phyloP scores from a whole-genome alignment of 2,888 invertebrate genomes.

The Leptopilina drosophilae region DNA sequence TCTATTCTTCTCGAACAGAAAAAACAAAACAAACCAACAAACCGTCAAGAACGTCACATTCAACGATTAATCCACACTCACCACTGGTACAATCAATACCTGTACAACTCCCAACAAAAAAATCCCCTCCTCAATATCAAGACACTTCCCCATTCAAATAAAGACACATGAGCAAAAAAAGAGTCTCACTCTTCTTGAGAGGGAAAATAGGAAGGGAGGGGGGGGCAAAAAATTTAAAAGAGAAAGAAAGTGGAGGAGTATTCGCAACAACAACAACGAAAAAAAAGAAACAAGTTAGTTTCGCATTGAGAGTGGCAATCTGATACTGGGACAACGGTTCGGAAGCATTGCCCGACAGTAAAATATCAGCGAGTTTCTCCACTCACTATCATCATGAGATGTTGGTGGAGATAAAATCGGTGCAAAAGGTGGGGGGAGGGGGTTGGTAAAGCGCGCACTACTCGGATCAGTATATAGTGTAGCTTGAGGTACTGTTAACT shows the following conservation, averaged over 20 bases:
- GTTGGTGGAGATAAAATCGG: conserved; percentile 62
- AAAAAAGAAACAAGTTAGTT: conserved; percentile 60
- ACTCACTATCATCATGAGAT: conserved; percentile 61
- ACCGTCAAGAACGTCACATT: no score
- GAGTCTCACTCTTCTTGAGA: no score
- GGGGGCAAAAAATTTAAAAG: neutral
- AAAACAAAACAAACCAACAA: no score
- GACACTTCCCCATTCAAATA: neutral
- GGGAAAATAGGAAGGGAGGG: neutral
- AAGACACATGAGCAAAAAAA: no score
- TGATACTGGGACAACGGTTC: conserved; percentile 74
- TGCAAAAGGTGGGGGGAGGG: conserved; percentile 50
- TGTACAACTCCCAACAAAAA: no score
- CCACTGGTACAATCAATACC: no score
- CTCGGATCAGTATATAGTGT: conserved; percentile 52
- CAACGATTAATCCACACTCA: no score
- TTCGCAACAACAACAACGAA: conserved; percentile 19
- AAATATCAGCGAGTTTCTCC: conserved; percentile 73
- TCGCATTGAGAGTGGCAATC: conserved; percentile 70
- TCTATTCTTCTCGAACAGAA: no score
- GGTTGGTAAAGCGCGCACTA: neutral
- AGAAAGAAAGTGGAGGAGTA: conserved; percentile 6
- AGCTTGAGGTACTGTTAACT: conserved; percentile 59
- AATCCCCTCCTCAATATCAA: neutral
- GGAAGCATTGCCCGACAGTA: conserved; percentile 75